Evolutionary conservation across 2,113 vertebrate genomes (phyloP).

Genomic region (Poeciliopsis prolifica): DNA sequence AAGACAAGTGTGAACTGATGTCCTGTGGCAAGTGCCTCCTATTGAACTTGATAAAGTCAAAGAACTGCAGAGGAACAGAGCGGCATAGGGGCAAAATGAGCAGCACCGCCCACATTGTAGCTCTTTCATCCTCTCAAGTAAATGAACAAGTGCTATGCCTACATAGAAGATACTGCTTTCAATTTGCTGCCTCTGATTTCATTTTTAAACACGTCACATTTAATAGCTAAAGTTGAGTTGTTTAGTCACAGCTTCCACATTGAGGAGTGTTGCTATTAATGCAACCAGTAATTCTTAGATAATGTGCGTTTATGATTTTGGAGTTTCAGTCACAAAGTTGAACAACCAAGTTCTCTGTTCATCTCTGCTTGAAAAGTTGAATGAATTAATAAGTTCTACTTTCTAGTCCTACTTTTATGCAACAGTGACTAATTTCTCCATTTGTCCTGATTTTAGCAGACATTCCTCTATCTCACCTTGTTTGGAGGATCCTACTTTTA

Average conservation of each 20-base stretch:
- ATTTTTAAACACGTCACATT: not conserved
- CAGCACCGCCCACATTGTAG: not conserved
- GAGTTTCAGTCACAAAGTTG: not conserved
- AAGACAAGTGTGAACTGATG: not conserved
- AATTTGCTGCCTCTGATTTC: not conserved
- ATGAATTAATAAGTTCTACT: not conserved
- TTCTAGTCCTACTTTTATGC: not conserved
- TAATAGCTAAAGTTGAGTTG: not conserved
- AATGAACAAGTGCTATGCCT: not conserved
- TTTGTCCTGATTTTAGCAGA: conserved; percentile 78
- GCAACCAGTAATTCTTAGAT: not conserved
- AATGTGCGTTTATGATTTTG: not conserved
- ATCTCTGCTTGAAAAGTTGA: not conserved
- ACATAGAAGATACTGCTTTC: not conserved
- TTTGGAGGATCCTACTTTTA: conserved; percentile 83
- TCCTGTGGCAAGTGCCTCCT: not conserved
- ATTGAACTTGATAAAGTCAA: not conserved
- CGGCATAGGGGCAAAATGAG: not conserved
- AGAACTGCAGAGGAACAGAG: not conserved
- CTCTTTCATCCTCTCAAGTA: not conserved
- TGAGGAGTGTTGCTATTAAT: not conserved
- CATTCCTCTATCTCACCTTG: conserved; percentile 83
- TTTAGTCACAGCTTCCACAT: not conserved
- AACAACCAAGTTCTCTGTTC: not conserved
- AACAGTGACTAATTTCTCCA: not conserved